These are phyloP conservation scores for Oscheius sp. DNA, from an alignment of 2,888 invertebrate species.

Conservation along the genomic window DNA sequence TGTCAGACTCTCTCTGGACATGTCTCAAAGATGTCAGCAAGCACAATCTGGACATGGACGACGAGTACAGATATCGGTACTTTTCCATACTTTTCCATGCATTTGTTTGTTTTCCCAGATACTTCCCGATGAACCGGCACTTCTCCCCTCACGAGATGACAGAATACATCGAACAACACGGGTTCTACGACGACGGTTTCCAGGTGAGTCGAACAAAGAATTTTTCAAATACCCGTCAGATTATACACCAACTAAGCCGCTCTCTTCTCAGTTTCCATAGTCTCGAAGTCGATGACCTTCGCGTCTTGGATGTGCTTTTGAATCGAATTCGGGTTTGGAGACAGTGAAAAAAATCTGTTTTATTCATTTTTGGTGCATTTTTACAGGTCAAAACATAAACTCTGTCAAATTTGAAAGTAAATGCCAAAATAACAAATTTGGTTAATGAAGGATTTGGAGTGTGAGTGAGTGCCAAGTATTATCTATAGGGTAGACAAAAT, in stretches of 20 bases:
- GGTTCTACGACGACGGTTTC: conserved; percentile 24
- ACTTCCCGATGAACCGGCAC: conserved; percentile 29
- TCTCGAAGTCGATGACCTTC: conserved; percentile 22
- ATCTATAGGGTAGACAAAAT: no score
- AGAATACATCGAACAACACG: conserved; percentile 5
- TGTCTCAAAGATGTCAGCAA: conserved; percentile 12
- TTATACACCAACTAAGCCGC: conserved; percentile 24
- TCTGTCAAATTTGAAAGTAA: no score
- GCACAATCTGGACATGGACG: conserved; percentile 11
- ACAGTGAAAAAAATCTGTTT: no score
- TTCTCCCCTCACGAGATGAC: conserved; percentile 23
- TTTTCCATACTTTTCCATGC: no score
- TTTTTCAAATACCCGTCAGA: neutral
- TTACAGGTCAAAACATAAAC: neutral
- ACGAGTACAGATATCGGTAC: conserved; percentile 13
- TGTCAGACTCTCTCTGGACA: neutral
- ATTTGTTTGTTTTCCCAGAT: neutral
- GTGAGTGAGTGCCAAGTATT: neutral
- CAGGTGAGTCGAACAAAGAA: conserved; percentile 9
- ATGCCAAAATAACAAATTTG: neutral
- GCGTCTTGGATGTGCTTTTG: conserved; percentile 18
- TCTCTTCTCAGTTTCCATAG: conserved; percentile 23
- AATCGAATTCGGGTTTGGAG: conserved; percentile 21
- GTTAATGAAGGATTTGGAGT: neutral
- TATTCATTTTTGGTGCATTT: no score